Evolutionary conservation across 2,888 invertebrate species (phyloP), one percentile per base, ranked within the genome.

Genomic region (Melinaea menophilus): DNA sequence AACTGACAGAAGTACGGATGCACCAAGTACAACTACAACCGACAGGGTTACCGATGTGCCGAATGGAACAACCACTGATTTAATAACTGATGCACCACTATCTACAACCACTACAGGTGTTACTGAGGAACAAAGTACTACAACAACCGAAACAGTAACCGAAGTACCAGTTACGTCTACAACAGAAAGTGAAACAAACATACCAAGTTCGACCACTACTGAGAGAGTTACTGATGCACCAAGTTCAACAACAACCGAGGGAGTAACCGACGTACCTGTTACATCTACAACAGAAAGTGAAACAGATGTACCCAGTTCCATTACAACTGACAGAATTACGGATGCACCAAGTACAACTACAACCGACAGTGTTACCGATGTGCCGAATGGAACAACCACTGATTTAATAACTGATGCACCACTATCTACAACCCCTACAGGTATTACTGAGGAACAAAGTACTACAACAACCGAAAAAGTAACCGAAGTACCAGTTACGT

Each of bases 121-220:
- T 2, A 35, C 13, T 4, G 54, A 57, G 4, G 35, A 4, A 5
- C 35, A 4, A 35, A 35, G 35, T 35, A 5, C 35, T 5, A 45
- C 61, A 22, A 61, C 64, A 3, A 2, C 22, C 54, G 13, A 46
- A 45, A 37, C 13, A 58, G n/a, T 0, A 22, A 5, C 41, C 33
- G 47, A 58, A 57, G 11, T 48, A 2, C 13, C 46, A 11, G 45
- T n/a, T 9, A 59, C 59, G 9, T 22, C 41, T 0, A 56, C 56
- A 3, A 63, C 63, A 5, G 34, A 12, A 7, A 34, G 22, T 12
- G 55, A 56, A 5, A 58, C 51, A 51, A 58, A 58, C 51, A 35
- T 12, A 22, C 22, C 12, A 41, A 9, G 31, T 35, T 45, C 13
- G 51, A 62, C 12, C 5, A 56, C 56, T 2, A 58, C 64, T 9